Evolutionary conservation across 2,113 vertebrate species (phyloP).

Genomic region (Pedionomus torquatus): DNA sequence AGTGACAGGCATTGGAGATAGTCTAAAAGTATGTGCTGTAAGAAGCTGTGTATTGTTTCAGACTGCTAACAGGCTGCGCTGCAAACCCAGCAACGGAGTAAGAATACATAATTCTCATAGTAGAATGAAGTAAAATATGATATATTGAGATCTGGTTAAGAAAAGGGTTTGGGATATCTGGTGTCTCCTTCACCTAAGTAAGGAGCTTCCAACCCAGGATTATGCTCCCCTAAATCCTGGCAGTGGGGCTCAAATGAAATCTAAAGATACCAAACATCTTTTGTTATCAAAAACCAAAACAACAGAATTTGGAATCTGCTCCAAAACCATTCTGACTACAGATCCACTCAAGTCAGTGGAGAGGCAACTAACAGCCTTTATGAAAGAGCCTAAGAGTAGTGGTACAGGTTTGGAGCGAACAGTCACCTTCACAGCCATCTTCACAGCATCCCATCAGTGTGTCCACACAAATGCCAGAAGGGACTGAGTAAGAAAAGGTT

Average conservation of each 20-base stretch:
- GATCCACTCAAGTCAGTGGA: neutral
- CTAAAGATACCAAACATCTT: rapidly evolving
- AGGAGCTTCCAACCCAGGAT: neutral
- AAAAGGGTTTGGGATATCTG: neutral
- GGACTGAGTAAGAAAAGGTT: neutral
- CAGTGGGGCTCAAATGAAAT: neutral
- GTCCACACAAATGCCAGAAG: neutral
- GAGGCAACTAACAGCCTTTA: neutral
- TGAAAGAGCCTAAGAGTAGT: neutral
- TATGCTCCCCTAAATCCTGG: neutral
- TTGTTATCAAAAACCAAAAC: neutral
- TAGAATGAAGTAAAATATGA: neutral
- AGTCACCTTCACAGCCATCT: no score
- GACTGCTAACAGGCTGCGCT: neutral
- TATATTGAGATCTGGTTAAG: neutral
- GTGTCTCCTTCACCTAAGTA: neutral
- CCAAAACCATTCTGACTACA: neutral
- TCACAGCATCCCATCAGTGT: neutral
- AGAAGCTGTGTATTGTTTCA: neutral
- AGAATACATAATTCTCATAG: neutral
- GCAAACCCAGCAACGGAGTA: neutral
- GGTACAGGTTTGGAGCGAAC: neutral
- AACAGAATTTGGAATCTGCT: neutral
- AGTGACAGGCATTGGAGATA: neutral
- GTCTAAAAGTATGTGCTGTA: neutral